phyloP scores from a whole-genome alignment of 2,797 vertebrate species.

The Enteromius radiatus region DNA sequence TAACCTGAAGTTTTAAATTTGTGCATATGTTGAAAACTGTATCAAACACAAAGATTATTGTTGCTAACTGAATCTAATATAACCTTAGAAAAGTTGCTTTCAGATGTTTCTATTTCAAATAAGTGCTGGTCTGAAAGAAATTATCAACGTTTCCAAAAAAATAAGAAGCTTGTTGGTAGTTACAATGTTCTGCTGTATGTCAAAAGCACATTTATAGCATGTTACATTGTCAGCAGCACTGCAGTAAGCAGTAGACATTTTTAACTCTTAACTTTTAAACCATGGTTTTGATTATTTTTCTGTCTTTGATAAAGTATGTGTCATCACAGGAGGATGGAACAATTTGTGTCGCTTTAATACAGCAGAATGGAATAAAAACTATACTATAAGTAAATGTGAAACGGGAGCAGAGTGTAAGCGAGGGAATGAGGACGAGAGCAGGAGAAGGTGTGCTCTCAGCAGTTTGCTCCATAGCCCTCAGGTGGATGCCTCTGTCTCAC shows the following conservation, averaged over 20 bases:
- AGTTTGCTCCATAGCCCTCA: constrained; percentile 31
- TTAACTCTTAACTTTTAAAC: neutral
- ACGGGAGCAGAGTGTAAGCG: neutral
- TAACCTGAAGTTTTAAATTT: neutral
- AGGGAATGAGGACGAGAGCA: neutral
- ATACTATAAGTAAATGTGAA: neutral
- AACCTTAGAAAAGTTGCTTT: neutral
- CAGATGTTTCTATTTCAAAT: neutral
- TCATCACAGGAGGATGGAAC: neutral
- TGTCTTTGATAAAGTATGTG: neutral
- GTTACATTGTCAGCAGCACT: too few species aligned
- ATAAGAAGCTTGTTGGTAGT: neutral
- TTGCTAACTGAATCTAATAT: neutral
- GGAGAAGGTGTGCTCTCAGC: constrained; percentile 47
- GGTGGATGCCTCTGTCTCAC: constrained; percentile 23
- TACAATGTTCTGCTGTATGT: neutral
- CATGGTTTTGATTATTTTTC: neutral
- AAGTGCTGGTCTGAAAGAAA: neutral
- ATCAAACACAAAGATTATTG: neutral
- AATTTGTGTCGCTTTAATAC: neutral
- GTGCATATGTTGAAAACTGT: neutral
- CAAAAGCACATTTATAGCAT: neutral
- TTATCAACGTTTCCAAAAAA: neutral
- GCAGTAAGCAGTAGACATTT: neutral
- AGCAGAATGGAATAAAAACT: neutral